phyloP scores from a whole-genome alignment of 2,113 vertebrate genomes.

The Stegostoma tigrinum region DNA sequence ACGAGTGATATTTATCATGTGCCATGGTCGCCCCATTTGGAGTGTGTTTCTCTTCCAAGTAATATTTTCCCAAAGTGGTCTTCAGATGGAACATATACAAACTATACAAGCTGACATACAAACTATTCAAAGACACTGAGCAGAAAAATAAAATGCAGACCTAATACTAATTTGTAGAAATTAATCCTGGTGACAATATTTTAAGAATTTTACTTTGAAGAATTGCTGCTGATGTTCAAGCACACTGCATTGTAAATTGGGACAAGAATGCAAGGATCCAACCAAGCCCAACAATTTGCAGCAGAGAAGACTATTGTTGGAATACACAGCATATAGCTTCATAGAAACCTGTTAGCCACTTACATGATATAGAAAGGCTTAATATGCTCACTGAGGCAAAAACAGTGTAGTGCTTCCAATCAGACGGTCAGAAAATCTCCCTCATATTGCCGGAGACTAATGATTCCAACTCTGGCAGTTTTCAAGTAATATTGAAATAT shows the following conservation, averaged over 20 bases:
- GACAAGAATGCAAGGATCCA: not conserved
- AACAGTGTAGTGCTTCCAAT: not conserved
- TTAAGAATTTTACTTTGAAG: not conserved
- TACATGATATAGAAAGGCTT: not conserved
- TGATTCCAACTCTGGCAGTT: not conserved
- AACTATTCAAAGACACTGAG: not conserved
- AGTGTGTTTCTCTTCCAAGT: not conserved
- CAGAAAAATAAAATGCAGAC: not conserved
- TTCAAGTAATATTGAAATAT: not conserved
- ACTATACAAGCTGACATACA: not conserved
- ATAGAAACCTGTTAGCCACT: not conserved
- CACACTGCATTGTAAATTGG: not conserved
- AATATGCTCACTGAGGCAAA: not conserved
- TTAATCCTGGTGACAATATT: conserved; percentile 1
- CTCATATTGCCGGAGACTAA: not conserved
- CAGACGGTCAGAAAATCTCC: not conserved
- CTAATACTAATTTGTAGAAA: not conserved
- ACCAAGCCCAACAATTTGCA: not conserved
- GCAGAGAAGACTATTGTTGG: not conserved
- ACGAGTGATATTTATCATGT: too few relatives aligned
- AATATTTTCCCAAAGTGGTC: not conserved
- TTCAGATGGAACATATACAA: too few relatives aligned
- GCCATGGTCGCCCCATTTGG: too few relatives aligned
- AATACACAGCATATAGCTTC: not conserved
- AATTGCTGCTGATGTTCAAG: not conserved